Percentiles rank a stretch among this genome's conserved stretches.
These are phyloP conservation scores for Liodrosophila aerea DNA, from an alignment of 2,888 invertebrate genomes.

Conservation along the genomic window DNA sequence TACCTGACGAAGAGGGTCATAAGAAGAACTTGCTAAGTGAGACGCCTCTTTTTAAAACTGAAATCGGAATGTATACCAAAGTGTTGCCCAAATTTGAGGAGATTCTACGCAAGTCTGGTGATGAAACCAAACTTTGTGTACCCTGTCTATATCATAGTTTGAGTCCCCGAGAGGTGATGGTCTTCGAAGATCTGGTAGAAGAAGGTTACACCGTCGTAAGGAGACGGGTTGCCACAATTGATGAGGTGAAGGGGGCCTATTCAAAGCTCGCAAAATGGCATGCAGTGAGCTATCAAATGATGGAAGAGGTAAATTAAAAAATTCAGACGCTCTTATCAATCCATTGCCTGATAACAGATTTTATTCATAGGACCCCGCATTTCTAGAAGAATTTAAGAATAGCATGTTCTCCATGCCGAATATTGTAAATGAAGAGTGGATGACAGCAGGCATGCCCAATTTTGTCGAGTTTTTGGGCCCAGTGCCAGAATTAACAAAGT, in stretches of 20 bases:
- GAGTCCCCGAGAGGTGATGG: conserved; percentile 40
- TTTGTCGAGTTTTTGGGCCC: conserved; percentile 45
- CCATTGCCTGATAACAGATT: neutral
- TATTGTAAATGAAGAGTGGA: conserved; percentile 17
- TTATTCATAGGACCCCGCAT: conserved; percentile 17
- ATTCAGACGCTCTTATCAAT: neutral
- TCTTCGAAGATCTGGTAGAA: conserved; percentile 63
- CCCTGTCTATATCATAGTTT: conserved; percentile 50
- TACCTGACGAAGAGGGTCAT: conserved; percentile 24
- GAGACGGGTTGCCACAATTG: conserved; percentile 1
- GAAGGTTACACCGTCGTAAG: conserved; percentile 36
- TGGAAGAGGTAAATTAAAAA: neutral
- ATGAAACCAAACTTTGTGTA: conserved; percentile 35
- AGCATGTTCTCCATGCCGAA: conserved; percentile 61
- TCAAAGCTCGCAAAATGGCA: conserved; percentile 55
- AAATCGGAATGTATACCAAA: conserved; percentile 59
- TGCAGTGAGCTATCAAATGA: conserved; percentile 25
- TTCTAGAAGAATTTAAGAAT: conserved; percentile 69
- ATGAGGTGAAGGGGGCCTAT: neutral
- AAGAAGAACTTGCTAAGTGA: conserved; percentile 20
- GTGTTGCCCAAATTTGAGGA: conserved; percentile 54
- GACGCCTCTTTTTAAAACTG: conserved; percentile 21
- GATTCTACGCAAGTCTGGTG: conserved; percentile 37
- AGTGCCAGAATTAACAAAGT: conserved; percentile 37
- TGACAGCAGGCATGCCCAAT: conserved; percentile 27